Conservation (phyloP, 2,888 invertebrate species). For the Callyntrura guangdongensis region DNA sequence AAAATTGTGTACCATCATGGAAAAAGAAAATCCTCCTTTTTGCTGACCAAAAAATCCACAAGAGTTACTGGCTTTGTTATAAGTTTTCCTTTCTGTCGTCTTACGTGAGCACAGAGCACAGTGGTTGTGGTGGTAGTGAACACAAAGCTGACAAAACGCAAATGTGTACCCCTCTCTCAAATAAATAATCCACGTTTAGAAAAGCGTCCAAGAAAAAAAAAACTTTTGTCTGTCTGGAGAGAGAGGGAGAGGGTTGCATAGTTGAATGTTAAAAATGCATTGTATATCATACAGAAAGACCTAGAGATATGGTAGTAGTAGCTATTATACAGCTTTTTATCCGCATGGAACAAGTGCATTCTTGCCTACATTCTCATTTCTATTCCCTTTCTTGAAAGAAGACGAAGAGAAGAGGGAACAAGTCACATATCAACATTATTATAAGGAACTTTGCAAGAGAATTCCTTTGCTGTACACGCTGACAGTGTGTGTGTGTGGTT, state of each 20-base stretch:
- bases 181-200: constrained; percentile 13
- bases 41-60: constrained; percentile 7
- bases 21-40: neutral
- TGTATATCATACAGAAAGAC: neutral
- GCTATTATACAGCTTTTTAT: neutral
- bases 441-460: neutral
- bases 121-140: no score
- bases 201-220: neutral
- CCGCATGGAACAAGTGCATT: constrained; percentile 44
- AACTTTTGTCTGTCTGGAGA: constrained; percentile 37
- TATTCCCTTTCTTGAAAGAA: constrained; percentile 20
- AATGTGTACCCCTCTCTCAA: constrained; percentile 27
- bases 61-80: neutral
- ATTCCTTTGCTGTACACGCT: neutral
- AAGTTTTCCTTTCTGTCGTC: neutral
- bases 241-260: constrained; percentile 46
- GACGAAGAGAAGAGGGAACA: constrained; percentile 16
- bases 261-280: constrained; percentile 20
- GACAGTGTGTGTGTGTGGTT: no score
- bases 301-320: neutral
- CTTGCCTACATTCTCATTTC: constrained; percentile 5
- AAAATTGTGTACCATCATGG: no score
- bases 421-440: constrained; percentile 19
- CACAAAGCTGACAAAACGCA: constrained; percentile 45
- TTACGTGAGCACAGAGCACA: constrained; percentile 1